Base-by-base conservation (phyloP, 2,888 invertebrate genomes). In the Lasioglossum vierecki region DNA sequence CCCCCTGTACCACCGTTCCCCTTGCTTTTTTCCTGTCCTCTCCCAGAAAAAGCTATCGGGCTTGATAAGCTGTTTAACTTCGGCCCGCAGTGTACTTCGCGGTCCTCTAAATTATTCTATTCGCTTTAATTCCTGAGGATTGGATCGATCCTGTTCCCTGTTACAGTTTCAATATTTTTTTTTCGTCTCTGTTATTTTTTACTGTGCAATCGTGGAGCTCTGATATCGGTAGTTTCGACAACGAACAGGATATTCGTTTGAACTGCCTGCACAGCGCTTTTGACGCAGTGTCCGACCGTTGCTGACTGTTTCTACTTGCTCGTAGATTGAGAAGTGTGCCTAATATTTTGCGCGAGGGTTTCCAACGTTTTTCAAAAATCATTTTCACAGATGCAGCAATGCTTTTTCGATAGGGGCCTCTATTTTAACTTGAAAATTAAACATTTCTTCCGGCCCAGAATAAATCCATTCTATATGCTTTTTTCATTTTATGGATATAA, bases 31-130 rank as follows among this genome's bases (percentile, higher is more conserved):
- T 26, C 41, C 35, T 53, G 53, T 8, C 44, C 35, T 4, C 11
- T 35, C n/a, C n/a, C 26, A 41, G 44, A 22, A 26, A 73, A 77
- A 70, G 63, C 57, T 79, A 73, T 81, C 66, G 49, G 15, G 30
- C n/a, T 70, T 39, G 70, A 76, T 80, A 80, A 70, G 53, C 63
- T 63, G 75, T 57, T 57, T 57, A 57, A 44, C 57, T 63, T 76
- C 44, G 44, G 44, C 44, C 4, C 30, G 26, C 13, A 4, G 22
- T 2, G 41, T n/a, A 57, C n/a, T 26, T 26, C 75, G n/a, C 15
- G 35, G n/a, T 5, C 1, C 15, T 39, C 39, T 63, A 44, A 44
- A 57, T 60, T 60, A 63, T 76, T 75, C 44, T 41, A 63, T 76
- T 44, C 44, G 22, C 60, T 44, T 60, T 41, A 39, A 39, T 41